Conservation (phyloP, 1,140 invertebrate genomes). For the Nasonia vitripennis region DNA sequence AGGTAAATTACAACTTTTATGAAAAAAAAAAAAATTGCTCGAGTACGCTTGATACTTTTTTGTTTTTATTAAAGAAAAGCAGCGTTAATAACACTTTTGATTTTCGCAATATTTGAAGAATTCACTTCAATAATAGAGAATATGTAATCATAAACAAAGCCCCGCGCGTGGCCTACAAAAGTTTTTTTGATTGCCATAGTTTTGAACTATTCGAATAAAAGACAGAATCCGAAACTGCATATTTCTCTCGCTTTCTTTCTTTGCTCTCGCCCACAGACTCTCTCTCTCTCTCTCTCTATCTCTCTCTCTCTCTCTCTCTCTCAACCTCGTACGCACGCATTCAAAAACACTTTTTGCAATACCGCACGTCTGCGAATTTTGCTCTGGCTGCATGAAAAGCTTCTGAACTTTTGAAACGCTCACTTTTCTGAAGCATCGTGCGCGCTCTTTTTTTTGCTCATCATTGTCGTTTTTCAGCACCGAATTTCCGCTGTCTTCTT, state of each 20-base stretch:
- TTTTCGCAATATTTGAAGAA: too few relatives aligned
- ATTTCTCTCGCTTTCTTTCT: background rate
- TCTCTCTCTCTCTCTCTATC: background rate
- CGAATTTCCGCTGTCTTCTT: background rate
- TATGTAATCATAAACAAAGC: background rate
- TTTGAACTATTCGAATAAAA: background rate
- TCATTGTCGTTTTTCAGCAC: background rate
- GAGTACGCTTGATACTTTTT: too few relatives aligned
- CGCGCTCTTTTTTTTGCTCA: background rate
- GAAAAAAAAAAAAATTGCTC: too few relatives aligned
- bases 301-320: too few relatives aligned
- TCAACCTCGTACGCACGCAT: too few relatives aligned
- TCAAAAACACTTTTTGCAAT: background rate
- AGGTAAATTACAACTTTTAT: too few relatives aligned
- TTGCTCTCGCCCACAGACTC: too few relatives aligned
- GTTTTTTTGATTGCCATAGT: too few relatives aligned
- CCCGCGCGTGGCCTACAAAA: background rate
- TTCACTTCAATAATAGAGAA: too few relatives aligned
- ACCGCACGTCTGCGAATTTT: background rate
- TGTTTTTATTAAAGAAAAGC: too few relatives aligned
- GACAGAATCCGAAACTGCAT: background rate
- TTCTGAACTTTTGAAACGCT: conserved; percentile 6
- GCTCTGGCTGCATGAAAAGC: background rate
- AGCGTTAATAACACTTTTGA: too few relatives aligned
- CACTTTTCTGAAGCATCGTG: background rate